Evolutionary conservation across 2,888 invertebrate genomes (phyloP).

Genomic region (Parthenolecanium corni): DNA sequence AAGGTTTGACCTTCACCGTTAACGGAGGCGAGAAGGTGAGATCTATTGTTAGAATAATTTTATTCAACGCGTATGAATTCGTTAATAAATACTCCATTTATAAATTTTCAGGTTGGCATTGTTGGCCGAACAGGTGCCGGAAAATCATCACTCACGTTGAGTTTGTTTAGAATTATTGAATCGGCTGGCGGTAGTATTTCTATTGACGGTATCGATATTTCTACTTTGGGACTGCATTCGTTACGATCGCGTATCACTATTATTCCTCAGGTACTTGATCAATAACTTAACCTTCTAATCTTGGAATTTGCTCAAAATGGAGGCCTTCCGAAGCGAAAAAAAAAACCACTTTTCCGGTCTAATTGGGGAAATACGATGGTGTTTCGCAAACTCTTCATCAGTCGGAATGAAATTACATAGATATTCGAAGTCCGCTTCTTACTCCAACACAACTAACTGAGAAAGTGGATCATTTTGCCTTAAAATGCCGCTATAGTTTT

Average conservation of each 20-base stretch:
- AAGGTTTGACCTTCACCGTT: slow-evolving; percentile 63
- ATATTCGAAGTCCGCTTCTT: too few relatives aligned
- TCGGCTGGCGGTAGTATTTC: slow-evolving; percentile 65
- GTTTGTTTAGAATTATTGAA: slow-evolving; percentile 82
- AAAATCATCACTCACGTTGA: slow-evolving; percentile 78
- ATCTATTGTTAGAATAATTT: slow-evolving; percentile 29
- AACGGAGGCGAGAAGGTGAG: slow-evolving; percentile 65
- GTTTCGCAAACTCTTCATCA: not conserved
- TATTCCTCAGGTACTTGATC: slow-evolving; percentile 43
- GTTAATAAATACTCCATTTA: slow-evolving; percentile 30
- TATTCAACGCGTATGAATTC: slow-evolving; percentile 30
- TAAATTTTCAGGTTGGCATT: slow-evolving; percentile 53
- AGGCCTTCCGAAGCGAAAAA: not conserved
- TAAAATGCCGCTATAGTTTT: not conserved
- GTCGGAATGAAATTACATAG: not conserved
- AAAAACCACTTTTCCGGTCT: too few relatives aligned
- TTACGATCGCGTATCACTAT: slow-evolving; percentile 52
- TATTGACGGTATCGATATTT: slow-evolving; percentile 73
- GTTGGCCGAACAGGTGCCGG: slow-evolving; percentile 86
- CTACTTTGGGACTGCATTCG: slow-evolving; percentile 71
- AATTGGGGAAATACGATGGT: not conserved
- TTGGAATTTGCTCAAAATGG: not conserved
- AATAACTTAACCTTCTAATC: too few relatives aligned
- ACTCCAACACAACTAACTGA: too few relatives aligned
- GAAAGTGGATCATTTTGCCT: too few relatives aligned